phyloP scores from a whole-genome alignment of 2,113 vertebrate genomes.

The Zosterops japonicus region DNA sequence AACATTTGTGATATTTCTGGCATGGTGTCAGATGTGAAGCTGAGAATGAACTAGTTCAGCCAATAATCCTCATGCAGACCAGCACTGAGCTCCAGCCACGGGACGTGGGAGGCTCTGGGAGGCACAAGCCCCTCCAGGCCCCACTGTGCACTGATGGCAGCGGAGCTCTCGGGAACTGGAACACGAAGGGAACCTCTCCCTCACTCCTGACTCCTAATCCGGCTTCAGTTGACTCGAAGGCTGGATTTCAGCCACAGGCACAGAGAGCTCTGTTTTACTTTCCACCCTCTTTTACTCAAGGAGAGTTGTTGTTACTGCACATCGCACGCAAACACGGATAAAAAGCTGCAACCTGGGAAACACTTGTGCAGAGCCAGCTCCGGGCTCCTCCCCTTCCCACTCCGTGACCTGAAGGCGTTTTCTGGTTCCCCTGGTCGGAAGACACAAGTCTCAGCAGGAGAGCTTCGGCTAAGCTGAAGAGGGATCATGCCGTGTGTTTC shows the following conservation, averaged over 20 bases:
- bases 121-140: too few relatives aligned
- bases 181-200: background rate
- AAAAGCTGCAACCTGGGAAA: background rate
- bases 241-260: background rate
- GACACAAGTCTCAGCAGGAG: conserved; percentile 79
- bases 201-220: background rate
- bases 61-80: background rate
- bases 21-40: background rate
- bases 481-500: conserved; percentile 53
- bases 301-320: background rate
- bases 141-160: rapidly evolving
- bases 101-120: rapidly evolving
- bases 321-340: background rate
- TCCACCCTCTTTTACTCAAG: background rate
- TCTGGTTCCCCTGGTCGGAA: background rate
- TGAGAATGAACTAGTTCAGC: background rate
- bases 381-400: background rate
- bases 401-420: background rate
- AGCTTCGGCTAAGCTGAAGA: background rate
- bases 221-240: background rate
- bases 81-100: rapidly evolving
- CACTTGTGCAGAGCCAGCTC: background rate
- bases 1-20: background rate
- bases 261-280: background rate
- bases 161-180: background rate